Conservation (phyloP, 2,888 invertebrate genomes). For the Melolontha melolontha region DNA sequence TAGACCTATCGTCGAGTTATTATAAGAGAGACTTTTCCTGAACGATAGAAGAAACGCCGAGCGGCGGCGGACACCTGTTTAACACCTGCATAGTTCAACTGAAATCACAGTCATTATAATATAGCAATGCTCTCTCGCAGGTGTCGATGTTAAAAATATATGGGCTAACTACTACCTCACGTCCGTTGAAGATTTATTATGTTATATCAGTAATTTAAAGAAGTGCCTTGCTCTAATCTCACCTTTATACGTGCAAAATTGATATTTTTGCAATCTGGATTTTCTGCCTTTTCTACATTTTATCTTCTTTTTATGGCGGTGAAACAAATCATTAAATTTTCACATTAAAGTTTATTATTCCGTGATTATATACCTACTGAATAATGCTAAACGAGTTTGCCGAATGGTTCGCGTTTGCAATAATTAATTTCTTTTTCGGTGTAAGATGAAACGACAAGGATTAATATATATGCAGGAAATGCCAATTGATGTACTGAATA, state of each 20-base stretch:
- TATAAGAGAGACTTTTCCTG: slow-evolving; percentile 9
- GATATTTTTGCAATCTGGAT: slow-evolving; percentile 5
- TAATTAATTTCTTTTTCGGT: slow-evolving; percentile 11
- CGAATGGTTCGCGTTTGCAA: slow-evolving; percentile 11
- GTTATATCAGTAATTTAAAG: slow-evolving; percentile 34
- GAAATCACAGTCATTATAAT: slow-evolving; percentile 53
- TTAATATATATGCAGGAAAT: slow-evolving; percentile 6
- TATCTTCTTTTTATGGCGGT: neutral
- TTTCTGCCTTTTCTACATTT: neutral
- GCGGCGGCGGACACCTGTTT: slow-evolving; percentile 48
- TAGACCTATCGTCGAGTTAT: neutral
- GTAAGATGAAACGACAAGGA: slow-evolving; percentile 2
- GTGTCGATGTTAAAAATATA: slow-evolving; percentile 54
- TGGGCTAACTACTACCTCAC: slow-evolving; percentile 52
- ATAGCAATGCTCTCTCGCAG: slow-evolving; percentile 50
- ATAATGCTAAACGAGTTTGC: neutral
- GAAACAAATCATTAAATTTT: slow-evolving; percentile 18
- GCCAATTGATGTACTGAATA: neutral
- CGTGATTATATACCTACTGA: neutral
- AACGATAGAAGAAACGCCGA: slow-evolving; percentile 22
- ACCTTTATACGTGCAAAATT: slow-evolving; percentile 1
- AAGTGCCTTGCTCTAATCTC: slow-evolving; percentile 19
- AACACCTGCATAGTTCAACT: slow-evolving; percentile 57
- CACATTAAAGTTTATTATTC: slow-evolving; percentile 22
- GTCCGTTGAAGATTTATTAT: slow-evolving; percentile 36